Conservation (phyloP, 2,113 vertebrate genomes). For the Dromas ardeola region DNA sequence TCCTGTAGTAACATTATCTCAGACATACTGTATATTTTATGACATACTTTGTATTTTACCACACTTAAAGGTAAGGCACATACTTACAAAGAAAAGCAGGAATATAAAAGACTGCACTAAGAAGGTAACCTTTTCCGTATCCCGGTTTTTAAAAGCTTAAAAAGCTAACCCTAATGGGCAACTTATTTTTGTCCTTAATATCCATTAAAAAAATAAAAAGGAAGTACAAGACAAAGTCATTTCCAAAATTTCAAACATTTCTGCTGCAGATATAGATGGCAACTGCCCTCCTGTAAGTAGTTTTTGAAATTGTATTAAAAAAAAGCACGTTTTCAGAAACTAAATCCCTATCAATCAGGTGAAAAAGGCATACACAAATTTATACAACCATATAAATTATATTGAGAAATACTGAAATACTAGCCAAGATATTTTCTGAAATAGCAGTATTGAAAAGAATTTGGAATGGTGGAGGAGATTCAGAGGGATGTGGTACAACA, state of each 20-base stretch:
- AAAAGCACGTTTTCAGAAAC: background rate
- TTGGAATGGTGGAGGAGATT: background rate
- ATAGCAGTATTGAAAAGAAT: background rate
- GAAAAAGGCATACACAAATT: background rate
- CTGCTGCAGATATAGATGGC: background rate
- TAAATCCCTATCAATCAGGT: background rate
- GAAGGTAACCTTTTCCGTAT: background rate
- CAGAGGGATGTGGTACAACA: background rate
- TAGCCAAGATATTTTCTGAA: background rate
- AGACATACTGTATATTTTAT: conserved; percentile 14
- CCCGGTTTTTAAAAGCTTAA: background rate
- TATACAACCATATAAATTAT: background rate
- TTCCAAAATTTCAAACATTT: background rate
- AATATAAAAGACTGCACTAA: background rate
- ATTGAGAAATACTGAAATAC: background rate
- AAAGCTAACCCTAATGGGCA: background rate
- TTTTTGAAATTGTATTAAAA: background rate
- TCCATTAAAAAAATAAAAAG: background rate
- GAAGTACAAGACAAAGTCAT: background rate
- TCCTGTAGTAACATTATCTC: conserved; percentile 32
- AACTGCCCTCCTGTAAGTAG: background rate
- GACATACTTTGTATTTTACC: background rate
- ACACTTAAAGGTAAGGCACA: background rate
- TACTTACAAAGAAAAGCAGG: background rate
- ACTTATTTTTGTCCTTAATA: background rate